These are phyloP conservation scores for Stomatorhinus ivindoensis DNA, from an alignment of 2,113 vertebrate species.

Conservation along the genomic window DNA sequence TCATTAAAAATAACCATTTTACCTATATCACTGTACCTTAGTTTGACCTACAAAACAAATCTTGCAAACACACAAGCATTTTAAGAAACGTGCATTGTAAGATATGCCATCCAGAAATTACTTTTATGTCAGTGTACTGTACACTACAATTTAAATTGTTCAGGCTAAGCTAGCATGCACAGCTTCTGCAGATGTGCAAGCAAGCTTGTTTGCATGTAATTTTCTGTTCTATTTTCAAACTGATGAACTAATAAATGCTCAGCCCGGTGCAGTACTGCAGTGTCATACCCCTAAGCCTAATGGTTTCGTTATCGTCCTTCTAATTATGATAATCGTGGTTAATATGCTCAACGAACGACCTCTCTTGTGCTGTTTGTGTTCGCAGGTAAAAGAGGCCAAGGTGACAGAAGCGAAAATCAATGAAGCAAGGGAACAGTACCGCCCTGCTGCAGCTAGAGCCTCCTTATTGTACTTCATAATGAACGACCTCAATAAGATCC, in stretches of 20 bases:
- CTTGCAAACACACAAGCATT: neutral
- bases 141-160: neutral
- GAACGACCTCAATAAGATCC: conserved; percentile 81
- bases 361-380: conserved; percentile 12
- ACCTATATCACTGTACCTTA: neutral
- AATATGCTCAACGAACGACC: conserved; percentile 4
- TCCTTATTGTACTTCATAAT: conserved; percentile 92
- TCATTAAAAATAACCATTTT: neutral
- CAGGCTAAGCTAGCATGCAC: neutral
- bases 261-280: neutral
- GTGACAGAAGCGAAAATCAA: conserved; percentile 83
- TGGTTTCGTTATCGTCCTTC: neutral
- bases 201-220: neutral
- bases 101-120: neutral
- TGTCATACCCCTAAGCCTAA: conserved; percentile 2
- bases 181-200: neutral
- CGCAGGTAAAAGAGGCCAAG: conserved; percentile 83
- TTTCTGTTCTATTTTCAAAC: neutral
- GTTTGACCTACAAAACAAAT: neutral
- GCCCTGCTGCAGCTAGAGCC: conserved; percentile 68
- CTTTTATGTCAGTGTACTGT: neutral
- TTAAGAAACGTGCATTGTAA: neutral
- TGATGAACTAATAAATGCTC: neutral
- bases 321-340: conserved; percentile 19
- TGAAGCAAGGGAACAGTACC: conserved; percentile 82